Percentiles rank a stretch among this genome's conserved stretches.
phyloP scores from a whole-genome alignment of 2,113 vertebrate species.

The Phocoena sinus region DNA sequence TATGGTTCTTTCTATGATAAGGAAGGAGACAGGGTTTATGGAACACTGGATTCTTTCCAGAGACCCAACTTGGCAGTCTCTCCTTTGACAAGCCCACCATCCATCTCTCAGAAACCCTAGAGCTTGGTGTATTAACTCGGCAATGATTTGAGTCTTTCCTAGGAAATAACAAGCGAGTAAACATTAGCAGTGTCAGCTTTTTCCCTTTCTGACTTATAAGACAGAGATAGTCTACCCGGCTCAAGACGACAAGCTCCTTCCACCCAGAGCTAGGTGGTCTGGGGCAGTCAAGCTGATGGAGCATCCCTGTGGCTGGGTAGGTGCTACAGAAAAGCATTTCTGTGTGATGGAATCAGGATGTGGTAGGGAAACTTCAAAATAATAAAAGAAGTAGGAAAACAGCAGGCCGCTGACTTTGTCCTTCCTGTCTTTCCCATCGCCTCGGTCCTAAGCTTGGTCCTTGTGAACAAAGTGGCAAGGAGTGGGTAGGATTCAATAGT shows the following conservation, averaged over 20 bases:
- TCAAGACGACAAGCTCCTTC: background rate
- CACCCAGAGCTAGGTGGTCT: background rate
- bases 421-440: background rate
- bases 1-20: constrained; percentile 52
- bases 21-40: constrained; percentile 50
- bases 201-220: background rate
- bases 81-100: constrained; percentile 51
- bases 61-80: constrained; percentile 57
- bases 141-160: constrained; percentile 20
- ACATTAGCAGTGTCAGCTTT: background rate
- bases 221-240: background rate
- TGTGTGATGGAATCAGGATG: background rate
- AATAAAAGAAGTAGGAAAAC: background rate
- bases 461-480: background rate
- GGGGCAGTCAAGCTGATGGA: background rate
- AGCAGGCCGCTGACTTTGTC: background rate
- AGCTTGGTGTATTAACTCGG: constrained; percentile 25
- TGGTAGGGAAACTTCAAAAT: background rate
- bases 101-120: constrained; percentile 42
- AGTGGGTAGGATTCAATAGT: background rate
- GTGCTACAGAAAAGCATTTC: background rate
- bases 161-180: constrained; percentile 28
- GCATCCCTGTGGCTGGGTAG: background rate
- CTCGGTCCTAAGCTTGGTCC: background rate
- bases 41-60: constrained; percentile 58